Evolutionary conservation across 1,140 invertebrate species (phyloP), one percentile per base, ranked within the genome.

Genomic region (Drosophila lacertosa): DNA sequence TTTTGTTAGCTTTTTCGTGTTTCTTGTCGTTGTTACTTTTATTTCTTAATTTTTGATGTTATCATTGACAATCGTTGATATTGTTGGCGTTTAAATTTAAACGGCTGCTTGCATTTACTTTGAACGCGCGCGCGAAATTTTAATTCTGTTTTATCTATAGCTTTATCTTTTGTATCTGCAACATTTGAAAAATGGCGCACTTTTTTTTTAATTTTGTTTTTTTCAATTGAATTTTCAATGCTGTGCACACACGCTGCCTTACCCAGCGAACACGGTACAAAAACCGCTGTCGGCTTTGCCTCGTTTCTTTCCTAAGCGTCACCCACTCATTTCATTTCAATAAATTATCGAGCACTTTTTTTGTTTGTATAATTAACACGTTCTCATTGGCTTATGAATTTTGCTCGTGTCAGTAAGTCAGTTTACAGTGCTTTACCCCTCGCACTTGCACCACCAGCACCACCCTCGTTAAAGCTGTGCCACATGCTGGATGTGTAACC

Each of bases 61-160:
- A 26, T 53, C 33, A 64, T 64, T 55, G 16, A 55, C 40, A 53
- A 54, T 16, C 48, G 37, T 54, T 69, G 29, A 54, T 70, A 29
- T 39, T 60, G 13, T 26, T 47, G 63, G 73, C 77, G 77, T 80
- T 86, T 42, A 86, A 83, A 86, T 86, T 83, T 83, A 86, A 83
- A 76, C 71, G 40, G 13, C 29, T 50, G 15, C 39, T 44, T 66
- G 62, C 77, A 79, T 88, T 88, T 77, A 88, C 82, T 86, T 81
- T 71, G 55, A 77, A 88, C 77, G 81, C 82, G 74, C 40, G 44
- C 65, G 69, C 73, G 66, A 32, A 35, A 74, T 32, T 54, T 62
- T 55, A 64, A 79, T 79, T 76, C 53, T 47, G 51, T 78, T 58
- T 26, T 39, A 65, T 74, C 48, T 69, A 37, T 69, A 62, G 58